A percentile compares a stretch with the other conserved stretches of the same genome.
Conservation (phyloP, 1,140 invertebrate genomes). For the Pristionchus pacificus region DNA sequence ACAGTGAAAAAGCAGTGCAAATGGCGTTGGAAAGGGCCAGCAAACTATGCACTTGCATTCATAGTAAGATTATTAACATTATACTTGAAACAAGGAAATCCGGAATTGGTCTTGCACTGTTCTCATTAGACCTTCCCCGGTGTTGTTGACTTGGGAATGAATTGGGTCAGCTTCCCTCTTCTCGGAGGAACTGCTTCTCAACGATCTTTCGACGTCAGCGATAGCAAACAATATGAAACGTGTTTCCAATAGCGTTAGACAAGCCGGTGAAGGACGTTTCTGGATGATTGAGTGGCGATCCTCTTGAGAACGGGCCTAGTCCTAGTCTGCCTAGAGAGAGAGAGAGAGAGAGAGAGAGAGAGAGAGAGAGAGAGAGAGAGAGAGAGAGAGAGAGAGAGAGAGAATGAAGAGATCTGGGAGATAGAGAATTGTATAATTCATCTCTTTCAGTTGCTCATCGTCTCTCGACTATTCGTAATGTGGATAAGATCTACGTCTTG, state of each 20-base stretch:
- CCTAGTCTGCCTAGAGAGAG: not conserved
- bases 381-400: not conserved
- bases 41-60: slow-evolving; percentile 43
- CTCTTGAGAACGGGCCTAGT: no score
- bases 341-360: not conserved
- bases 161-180: not conserved
- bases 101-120: not conserved
- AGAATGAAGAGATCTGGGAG: slow-evolving; percentile 42
- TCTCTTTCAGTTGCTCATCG: slow-evolving; percentile 59
- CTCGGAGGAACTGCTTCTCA: not conserved
- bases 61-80: slow-evolving; percentile 27
- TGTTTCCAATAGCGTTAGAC: no score
- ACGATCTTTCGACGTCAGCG: not conserved
- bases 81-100: slow-evolving; percentile 12
- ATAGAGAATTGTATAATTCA: slow-evolving; percentile 30
- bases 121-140: not conserved
- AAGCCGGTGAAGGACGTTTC: no score
- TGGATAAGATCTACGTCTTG: slow-evolving; percentile 59
- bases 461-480: slow-evolving; percentile 59
- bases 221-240: no score
- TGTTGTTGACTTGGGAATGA: not conserved
- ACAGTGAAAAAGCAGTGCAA: slow-evolving; percentile 61
- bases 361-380: not conserved
- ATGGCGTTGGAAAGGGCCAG: slow-evolving; percentile 58
- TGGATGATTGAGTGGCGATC: no score